Conservation (phyloP, 2,888 invertebrate species). For the Actias luna region DNA sequence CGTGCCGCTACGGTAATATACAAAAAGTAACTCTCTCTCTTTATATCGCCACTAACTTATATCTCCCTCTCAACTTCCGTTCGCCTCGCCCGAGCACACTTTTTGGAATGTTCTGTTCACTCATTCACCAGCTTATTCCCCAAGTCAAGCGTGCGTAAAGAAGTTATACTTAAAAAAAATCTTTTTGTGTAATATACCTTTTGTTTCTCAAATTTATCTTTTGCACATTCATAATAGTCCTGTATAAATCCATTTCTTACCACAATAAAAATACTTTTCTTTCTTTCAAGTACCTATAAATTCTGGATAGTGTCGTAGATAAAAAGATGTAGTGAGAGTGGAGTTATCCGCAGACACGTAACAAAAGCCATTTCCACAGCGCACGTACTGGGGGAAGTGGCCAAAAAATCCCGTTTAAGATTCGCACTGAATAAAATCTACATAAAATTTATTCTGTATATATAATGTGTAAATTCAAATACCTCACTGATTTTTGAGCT, state of each 20-base stretch:
- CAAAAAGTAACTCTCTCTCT: no score
- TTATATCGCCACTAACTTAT: no score
- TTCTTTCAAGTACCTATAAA: constrained; percentile 14
- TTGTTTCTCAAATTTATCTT: neutral
- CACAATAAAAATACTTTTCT: constrained; percentile 8
- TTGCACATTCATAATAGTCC: neutral
- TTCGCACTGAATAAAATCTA: constrained; percentile 23
- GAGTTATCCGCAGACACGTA: constrained; percentile 13
- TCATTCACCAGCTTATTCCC: no score
- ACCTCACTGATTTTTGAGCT: neutral
- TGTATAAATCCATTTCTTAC: neutral
- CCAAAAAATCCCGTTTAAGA: constrained; percentile 19
- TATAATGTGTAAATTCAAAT: neutral
- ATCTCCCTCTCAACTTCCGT: no score
- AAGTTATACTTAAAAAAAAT: neutral
- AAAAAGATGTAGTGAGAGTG: constrained; percentile 12
- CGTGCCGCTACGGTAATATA: no score
- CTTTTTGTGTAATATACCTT: neutral
- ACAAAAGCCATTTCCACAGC: constrained; percentile 12
- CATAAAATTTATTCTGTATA: constrained; percentile 19
- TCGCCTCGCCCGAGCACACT: no score
- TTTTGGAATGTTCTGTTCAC: no score
- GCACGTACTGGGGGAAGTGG: constrained; percentile 17
- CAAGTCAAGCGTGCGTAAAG: no score
- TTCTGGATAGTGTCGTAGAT: constrained; percentile 4